phyloP scores from a whole-genome alignment of 2,888 invertebrate species.

The Teinopalpus imperialis region DNA sequence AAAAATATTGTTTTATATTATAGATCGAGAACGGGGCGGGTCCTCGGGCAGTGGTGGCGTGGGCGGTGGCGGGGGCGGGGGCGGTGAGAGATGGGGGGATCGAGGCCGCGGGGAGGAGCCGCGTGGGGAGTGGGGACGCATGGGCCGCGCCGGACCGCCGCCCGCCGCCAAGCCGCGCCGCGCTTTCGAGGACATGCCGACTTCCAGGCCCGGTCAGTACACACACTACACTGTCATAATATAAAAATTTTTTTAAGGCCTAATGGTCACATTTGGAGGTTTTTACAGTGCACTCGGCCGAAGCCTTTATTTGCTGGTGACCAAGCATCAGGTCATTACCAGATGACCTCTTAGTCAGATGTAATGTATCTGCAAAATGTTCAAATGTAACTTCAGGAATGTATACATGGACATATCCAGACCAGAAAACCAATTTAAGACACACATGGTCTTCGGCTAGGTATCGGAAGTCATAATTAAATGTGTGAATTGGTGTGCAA shows the following conservation, averaged over 20 bases:
- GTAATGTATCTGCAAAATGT: too few species aligned
- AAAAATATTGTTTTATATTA: not conserved
- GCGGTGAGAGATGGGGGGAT: slow-evolving; percentile 53
- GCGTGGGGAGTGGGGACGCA: slow-evolving; percentile 68
- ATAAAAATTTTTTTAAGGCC: not conserved
- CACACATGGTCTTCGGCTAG: too few species aligned
- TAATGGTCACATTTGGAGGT: too few species aligned
- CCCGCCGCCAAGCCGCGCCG: slow-evolving; percentile 43
- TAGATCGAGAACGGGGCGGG: slow-evolving; percentile 38
- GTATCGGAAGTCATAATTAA: too few species aligned
- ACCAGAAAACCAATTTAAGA: too few species aligned
- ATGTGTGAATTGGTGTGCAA: too few species aligned
- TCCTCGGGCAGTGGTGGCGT: slow-evolving; percentile 23
- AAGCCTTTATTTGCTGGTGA: too few species aligned
- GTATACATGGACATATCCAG: too few species aligned
- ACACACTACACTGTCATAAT: not conserved
- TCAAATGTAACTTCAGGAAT: too few species aligned
- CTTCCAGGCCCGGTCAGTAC: slow-evolving; percentile 59
- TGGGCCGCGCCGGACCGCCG: slow-evolving; percentile 42
- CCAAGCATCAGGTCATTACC: too few species aligned
- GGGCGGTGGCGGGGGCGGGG: slow-evolving; percentile 51
- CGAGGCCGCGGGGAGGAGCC: slow-evolving; percentile 66
- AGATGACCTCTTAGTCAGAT: too few species aligned
- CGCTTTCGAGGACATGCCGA: slow-evolving; percentile 70
- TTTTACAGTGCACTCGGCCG: too few species aligned